Percentiles rank a stretch among this genome's conserved stretches.
Conservation (phyloP, 2,888 invertebrate species). For the Acanthopleura granulata region DNA sequence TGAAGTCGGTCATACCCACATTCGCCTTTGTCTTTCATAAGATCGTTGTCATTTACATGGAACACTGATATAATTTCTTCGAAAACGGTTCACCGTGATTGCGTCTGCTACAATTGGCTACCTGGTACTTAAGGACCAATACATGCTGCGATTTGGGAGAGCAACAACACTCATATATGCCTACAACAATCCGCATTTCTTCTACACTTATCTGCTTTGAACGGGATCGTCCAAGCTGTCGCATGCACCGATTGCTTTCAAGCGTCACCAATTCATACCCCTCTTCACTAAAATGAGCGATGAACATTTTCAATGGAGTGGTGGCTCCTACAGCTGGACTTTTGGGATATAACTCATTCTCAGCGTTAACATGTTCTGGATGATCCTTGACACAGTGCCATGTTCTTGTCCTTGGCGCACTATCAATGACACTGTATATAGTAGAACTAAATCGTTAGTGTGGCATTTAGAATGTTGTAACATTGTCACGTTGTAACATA, state of each 20-base stretch:
- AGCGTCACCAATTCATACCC: neutral
- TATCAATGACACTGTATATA: no score
- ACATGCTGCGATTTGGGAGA: neutral
- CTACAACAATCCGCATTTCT: slow-evolving; percentile 1
- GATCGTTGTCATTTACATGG: slow-evolving; percentile 25
- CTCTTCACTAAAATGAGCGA: neutral
- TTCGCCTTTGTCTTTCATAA: slow-evolving; percentile 11
- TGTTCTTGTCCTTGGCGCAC: no score
- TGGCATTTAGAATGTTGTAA: no score
- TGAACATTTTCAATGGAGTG: neutral
- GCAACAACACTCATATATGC: neutral
- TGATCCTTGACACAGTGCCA: slow-evolving; percentile 1
- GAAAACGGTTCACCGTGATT: slow-evolving; percentile 23
- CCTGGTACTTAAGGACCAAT: neutral
- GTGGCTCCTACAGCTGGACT: neutral
- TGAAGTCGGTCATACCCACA: slow-evolving; percentile 10
- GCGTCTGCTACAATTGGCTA: neutral
- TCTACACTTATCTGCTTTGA: neutral
- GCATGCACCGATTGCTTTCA: slow-evolving; percentile 12
- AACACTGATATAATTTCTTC: slow-evolving; percentile 27
- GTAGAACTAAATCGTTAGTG: no score
- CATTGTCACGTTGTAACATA: no score
- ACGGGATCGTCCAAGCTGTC: neutral
- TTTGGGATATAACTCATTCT: neutral
- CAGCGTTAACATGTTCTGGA: slow-evolving; percentile 1